Percentiles rank a stretch among this genome's conserved stretches.
Conservation (phyloP, 2,113 vertebrate genomes). For the Dromaius novaehollandiae region DNA sequence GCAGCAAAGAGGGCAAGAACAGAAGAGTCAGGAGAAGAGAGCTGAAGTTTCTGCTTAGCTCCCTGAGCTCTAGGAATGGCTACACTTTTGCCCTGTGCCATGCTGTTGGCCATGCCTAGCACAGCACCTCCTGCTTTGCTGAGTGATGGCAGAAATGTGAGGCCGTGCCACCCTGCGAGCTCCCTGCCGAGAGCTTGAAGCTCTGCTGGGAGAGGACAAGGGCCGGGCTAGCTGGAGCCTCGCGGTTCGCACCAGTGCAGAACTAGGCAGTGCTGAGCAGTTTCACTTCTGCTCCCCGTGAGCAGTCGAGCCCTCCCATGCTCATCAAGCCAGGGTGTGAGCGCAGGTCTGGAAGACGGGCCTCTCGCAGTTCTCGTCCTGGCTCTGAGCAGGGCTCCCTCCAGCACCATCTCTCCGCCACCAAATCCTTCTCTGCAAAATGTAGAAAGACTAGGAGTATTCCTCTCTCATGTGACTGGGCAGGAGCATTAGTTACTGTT, state of each 20-base stretch:
- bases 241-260: neutral
- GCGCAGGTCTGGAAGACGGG: neutral
- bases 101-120: neutral
- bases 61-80: neutral
- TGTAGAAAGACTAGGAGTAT: neutral
- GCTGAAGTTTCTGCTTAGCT: neutral
- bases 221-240: neutral
- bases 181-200: neutral
- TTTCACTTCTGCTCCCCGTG: constrained; percentile 12
- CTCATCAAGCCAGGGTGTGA: neutral
- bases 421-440: neutral
- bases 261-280: neutral
- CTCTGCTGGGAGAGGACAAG: neutral
- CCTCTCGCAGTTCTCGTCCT: neutral
- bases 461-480: neutral
- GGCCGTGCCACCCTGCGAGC: neutral
- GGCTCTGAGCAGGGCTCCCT: neutral
- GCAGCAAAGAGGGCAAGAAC: neutral
- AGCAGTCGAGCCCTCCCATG: neutral
- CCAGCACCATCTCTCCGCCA: neutral
- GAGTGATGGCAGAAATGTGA: neutral
- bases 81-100: neutral
- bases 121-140: neutral
- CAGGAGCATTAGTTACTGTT: neutral
- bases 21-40: neutral